Conservation (phyloP, 2,113 vertebrate species). For the Mus spicilegus region DNA sequence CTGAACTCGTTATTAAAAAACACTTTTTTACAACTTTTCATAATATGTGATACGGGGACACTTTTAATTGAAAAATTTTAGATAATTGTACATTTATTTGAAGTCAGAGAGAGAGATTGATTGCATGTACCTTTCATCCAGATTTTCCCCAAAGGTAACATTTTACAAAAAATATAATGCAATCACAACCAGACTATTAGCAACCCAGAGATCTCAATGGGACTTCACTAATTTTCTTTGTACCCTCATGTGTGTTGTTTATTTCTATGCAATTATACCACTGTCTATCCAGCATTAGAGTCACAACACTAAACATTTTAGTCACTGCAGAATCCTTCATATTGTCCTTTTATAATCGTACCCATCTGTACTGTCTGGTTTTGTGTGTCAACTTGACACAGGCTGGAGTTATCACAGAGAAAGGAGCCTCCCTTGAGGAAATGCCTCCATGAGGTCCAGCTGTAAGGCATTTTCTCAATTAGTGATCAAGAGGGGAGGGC, state of each 20-base stretch:
- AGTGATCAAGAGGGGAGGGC: no score
- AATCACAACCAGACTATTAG: slow-evolving; percentile 26
- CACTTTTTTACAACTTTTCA: slow-evolving; percentile 39
- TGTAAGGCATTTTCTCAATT: no score
- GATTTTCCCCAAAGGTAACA: background rate
- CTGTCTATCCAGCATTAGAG: background rate
- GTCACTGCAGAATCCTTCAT: slow-evolving; percentile 38
- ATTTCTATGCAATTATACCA: slow-evolving; percentile 24
- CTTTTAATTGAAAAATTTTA: slow-evolving; percentile 57
- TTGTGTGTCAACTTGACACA: no score
- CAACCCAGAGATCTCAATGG: slow-evolving; percentile 27
- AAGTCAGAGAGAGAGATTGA: background rate
- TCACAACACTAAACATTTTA: slow-evolving; percentile 7
- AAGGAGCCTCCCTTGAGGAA: no score
- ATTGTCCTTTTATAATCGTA: background rate
- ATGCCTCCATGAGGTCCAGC: no score
- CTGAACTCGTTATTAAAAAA: slow-evolving; percentile 55
- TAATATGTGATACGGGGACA: slow-evolving; percentile 34
- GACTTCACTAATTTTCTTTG: slow-evolving; percentile 25
- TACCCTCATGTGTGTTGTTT: background rate
- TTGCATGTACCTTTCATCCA: background rate
- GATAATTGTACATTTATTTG: slow-evolving; percentile 42
- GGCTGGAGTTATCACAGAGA: no score
- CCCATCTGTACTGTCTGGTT: background rate
- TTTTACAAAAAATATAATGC: background rate